phyloP scores from a whole-genome alignment of 2,888 invertebrate species.

The Idaea straminata region DNA sequence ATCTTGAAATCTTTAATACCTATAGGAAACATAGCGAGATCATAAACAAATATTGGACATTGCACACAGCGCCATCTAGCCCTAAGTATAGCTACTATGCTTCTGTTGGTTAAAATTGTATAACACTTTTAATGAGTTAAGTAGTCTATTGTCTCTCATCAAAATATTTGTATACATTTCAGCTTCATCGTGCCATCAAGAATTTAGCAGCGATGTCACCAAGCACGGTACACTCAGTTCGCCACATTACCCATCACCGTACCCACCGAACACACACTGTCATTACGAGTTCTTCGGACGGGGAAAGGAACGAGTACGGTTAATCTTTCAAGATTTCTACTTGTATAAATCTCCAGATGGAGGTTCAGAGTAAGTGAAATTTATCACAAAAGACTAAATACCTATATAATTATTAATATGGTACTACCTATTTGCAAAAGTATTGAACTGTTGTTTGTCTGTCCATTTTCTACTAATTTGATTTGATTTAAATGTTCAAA shows the following conservation, averaged over 20 bases:
- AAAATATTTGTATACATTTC: constrained; percentile 57
- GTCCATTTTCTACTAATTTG: constrained; percentile 17
- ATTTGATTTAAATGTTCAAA: not conserved
- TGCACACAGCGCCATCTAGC: too few species aligned
- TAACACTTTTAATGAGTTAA: too few species aligned
- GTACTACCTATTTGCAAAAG: constrained; percentile 21
- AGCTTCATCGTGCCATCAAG: constrained; percentile 89
- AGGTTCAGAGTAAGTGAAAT: constrained; percentile 81
- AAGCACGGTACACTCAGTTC: constrained; percentile 92
- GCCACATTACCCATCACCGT: constrained; percentile 91
- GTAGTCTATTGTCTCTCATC: too few species aligned
- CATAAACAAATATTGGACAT: too few species aligned
- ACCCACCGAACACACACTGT: constrained; percentile 90
- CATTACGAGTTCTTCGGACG: constrained; percentile 94
- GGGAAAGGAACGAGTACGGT: constrained; percentile 91
- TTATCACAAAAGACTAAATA: not conserved
- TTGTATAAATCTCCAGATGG: constrained; percentile 84
- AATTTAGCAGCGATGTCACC: constrained; percentile 87
- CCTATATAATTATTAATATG: not conserved
- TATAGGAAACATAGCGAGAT: too few species aligned
- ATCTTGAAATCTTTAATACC: too few species aligned
- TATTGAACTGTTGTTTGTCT: constrained; percentile 23
- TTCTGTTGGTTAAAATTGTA: too few species aligned
- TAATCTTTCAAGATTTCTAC: constrained; percentile 92
- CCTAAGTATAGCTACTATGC: too few species aligned